A percentile compares a stretch with the other conserved stretches of the same genome.
These are phyloP conservation scores for Pituophis catenifer DNA, from an alignment of 2,113 vertebrate species.

Conservation along the genomic window DNA sequence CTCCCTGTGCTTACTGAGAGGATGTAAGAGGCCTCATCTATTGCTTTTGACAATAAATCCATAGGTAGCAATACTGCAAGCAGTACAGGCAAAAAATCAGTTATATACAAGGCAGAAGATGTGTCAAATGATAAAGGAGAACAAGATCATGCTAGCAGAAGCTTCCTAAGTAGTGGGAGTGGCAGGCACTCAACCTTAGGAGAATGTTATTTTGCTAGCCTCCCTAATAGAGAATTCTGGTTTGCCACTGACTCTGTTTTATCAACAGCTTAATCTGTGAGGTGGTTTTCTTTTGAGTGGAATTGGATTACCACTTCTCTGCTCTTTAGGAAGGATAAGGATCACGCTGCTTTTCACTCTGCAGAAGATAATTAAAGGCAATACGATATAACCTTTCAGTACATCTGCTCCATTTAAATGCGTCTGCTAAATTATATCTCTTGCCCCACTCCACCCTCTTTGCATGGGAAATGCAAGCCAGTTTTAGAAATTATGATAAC, in stretches of 20 bases:
- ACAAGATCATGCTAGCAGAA: not conserved
- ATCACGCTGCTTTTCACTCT: not conserved
- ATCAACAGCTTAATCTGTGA: slow-evolving; percentile 20
- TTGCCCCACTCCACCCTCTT: slow-evolving; percentile 4
- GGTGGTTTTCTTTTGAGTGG: slow-evolving; percentile 35
- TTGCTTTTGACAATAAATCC: not conserved
- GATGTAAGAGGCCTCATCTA: not conserved
- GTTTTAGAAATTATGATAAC: slow-evolving; percentile 1
- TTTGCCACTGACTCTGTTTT: slow-evolving; percentile 29
- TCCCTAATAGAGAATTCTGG: slow-evolving; percentile 41
- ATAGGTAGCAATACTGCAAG: accelerated
- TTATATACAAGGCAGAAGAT: not conserved
- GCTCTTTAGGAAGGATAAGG: slow-evolving; percentile 32
- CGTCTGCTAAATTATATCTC: slow-evolving; percentile 18
- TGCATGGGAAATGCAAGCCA: not conserved
- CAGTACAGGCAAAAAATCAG: slow-evolving; percentile 5
- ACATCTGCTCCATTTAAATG: slow-evolving; percentile 14
- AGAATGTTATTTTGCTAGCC: slow-evolving; percentile 18
- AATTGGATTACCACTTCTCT: slow-evolving; percentile 38
- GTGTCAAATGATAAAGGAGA: slow-evolving; percentile 8
- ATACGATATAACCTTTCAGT: slow-evolving; percentile 34
- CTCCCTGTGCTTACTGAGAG: no score
- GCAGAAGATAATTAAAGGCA: slow-evolving; percentile 47
- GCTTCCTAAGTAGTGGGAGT: not conserved
- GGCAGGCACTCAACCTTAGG: not conserved